phyloP scores from a whole-genome alignment of 2,888 invertebrate species.

The Alentia gelatinosa region DNA sequence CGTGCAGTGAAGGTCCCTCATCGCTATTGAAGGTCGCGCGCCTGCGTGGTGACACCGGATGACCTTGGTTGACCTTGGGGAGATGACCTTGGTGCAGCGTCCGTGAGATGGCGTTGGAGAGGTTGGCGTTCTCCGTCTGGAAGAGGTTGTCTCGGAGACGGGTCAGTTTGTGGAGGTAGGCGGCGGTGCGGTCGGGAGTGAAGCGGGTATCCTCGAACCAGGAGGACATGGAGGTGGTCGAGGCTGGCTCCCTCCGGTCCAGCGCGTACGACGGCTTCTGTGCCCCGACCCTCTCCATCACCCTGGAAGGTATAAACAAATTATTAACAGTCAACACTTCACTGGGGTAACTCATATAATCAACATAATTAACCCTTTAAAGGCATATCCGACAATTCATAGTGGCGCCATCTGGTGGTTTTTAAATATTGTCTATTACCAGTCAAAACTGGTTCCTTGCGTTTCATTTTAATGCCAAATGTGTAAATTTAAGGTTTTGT shows the following conservation, averaged over 20 bases:
- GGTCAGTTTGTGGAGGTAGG: constrained; percentile 22
- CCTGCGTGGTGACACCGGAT: not conserved
- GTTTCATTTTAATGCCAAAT: too few relatives aligned
- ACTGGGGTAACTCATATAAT: too few relatives aligned
- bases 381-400: too few relatives aligned
- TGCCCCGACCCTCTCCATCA: not conserved
- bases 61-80: not conserved
- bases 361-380: too few relatives aligned
- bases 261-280: not conserved
- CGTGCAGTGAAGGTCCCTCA: not conserved
- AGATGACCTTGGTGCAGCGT: not conserved
- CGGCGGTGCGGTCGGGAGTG: constrained; percentile 13
- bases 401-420: too few relatives aligned
- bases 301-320: too few relatives aligned
- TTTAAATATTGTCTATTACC: too few relatives aligned
- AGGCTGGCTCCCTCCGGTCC: not conserved
- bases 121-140: constrained; percentile 15
- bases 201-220: not conserved
- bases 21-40: not conserved
- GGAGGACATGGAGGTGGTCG: not conserved
- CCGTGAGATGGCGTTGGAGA: constrained; percentile 24
- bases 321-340: too few relatives aligned
- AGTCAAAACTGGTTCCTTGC: too few relatives aligned
- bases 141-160: not conserved
- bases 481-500: too few relatives aligned